phyloP scores from a whole-genome alignment of 2,113 vertebrate genomes.

The Raja brachyura region DNA sequence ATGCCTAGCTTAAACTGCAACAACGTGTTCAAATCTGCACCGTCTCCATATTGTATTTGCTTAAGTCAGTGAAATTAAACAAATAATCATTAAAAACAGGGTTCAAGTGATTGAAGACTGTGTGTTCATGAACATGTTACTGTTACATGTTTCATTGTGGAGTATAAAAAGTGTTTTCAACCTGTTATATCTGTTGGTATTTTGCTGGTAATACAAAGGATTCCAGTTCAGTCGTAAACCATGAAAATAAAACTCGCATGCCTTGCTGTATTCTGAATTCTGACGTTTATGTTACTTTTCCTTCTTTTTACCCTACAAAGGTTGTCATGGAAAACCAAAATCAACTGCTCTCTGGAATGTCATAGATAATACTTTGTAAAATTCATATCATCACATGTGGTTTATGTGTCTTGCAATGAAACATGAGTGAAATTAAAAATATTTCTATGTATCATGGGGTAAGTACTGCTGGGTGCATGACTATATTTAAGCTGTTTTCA shows the following conservation, averaged over 20 bases:
- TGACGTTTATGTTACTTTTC: background rate
- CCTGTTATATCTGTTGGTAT: background rate
- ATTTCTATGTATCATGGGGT: background rate
- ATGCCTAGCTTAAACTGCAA: background rate
- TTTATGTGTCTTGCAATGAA: background rate
- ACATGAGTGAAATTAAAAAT: background rate
- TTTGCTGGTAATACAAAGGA: background rate
- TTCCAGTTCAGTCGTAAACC: background rate
- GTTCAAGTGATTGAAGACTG: background rate
- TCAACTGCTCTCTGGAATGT: background rate
- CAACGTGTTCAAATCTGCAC: background rate
- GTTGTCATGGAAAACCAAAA: background rate
- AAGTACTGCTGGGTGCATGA: background rate
- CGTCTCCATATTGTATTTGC: background rate
- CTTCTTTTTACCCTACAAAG: background rate
- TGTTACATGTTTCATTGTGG: background rate
- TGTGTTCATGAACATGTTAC: background rate
- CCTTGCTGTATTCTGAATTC: slow-evolving; percentile 20
- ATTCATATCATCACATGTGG: background rate
- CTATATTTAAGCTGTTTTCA: background rate
- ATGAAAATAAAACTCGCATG: background rate
- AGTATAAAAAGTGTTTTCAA: background rate
- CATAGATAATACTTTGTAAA: background rate
- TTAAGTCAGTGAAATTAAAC: background rate
- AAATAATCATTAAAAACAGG: background rate